A percentile compares a stretch with the other conserved stretches of the same genome.
Evolutionary conservation across 2,888 invertebrate genomes (phyloP).

Genomic region (Cryptosula pallasiana): DNA sequence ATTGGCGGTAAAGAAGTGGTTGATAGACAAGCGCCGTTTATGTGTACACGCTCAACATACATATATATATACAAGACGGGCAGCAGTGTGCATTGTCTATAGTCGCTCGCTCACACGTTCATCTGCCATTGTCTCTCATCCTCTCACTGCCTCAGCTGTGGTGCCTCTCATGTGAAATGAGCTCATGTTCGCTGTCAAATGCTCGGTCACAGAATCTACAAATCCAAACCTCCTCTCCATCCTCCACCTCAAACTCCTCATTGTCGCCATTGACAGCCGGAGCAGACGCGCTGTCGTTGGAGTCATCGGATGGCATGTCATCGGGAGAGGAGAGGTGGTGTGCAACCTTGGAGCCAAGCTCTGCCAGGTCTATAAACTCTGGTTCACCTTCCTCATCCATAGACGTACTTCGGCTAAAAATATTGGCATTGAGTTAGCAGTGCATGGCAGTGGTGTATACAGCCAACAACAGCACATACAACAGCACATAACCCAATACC

Average conservation of each 20-base stretch:
- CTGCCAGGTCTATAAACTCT: constrained; percentile 28
- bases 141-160: neutral
- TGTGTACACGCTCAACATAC: too few relatives aligned
- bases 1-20: too few relatives aligned
- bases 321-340: neutral
- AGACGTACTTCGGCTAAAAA: constrained; percentile 29
- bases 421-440: too few relatives aligned
- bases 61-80: too few relatives aligned
- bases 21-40: too few relatives aligned
- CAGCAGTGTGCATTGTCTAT: too few relatives aligned
- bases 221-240: constrained; percentile 29
- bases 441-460: too few relatives aligned
- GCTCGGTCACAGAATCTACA: constrained; percentile 48
- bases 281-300: neutral
- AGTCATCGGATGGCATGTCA: neutral
- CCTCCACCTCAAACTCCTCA: constrained; percentile 2
- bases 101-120: too few relatives aligned
- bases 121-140: too few relatives aligned
- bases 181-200: constrained; percentile 30
- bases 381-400: constrained; percentile 34
- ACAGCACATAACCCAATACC: constrained; percentile 66
- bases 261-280: constrained; percentile 25
- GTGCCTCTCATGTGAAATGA: neutral
- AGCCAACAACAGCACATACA: too few relatives aligned
- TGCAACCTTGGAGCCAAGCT: constrained; percentile 17